Evolutionary conservation across 2,113 vertebrate species (phyloP).

Genomic region (Hippocampus mohnikei): DNA sequence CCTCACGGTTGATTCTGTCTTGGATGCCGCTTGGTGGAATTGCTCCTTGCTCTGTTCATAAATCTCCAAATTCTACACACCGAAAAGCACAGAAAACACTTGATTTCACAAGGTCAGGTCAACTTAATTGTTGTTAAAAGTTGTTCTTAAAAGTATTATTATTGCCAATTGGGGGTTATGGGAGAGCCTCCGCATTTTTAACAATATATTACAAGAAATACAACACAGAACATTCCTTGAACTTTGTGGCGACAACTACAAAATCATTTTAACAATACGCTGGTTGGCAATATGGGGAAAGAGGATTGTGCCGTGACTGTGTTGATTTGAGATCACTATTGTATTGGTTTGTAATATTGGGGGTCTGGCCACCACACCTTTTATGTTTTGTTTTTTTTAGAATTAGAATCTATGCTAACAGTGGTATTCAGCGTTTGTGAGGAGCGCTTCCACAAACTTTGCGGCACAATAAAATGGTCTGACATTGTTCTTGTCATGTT

Average conservation of each 20-base stretch:
- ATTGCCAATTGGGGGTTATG: too few relatives aligned
- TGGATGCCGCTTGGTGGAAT: conserved; percentile 82
- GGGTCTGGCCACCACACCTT: too few relatives aligned
- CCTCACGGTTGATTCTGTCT: conserved; percentile 79
- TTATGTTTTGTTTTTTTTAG: too few relatives aligned
- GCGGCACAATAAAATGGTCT: background rate
- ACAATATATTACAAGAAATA: too few relatives aligned
- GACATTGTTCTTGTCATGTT: background rate
- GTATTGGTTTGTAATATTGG: background rate
- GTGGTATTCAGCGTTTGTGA: background rate
- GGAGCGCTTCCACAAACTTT: background rate
- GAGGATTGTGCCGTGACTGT: too few relatives aligned
- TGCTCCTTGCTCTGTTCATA: conserved; percentile 81
- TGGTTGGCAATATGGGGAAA: too few relatives aligned
- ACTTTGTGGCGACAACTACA: background rate
- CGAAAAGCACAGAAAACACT: conserved; percentile 22
- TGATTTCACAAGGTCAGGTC: background rate
- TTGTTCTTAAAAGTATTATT: background rate
- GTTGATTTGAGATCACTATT: background rate
- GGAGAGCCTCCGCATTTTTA: too few relatives aligned
- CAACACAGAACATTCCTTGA: too few relatives aligned
- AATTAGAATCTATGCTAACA: too few relatives aligned
- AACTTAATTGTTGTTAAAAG: background rate
- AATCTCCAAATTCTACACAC: conserved; percentile 81
- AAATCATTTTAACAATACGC: background rate